Conservation (phyloP, 1,140 invertebrate species). For the Halyomorpha halys region DNA sequence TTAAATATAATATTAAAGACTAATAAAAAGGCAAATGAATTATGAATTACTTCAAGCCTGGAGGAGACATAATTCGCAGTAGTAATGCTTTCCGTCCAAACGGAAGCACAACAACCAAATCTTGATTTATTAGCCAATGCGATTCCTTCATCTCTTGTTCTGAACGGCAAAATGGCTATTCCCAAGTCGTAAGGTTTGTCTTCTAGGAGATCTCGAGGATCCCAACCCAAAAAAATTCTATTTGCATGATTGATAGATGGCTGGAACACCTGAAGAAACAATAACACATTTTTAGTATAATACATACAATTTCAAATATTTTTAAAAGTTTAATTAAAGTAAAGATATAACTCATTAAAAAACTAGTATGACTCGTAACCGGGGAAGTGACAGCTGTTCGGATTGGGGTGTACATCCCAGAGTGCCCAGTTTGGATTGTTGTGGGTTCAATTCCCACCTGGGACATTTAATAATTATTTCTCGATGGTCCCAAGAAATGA, state of each 20-base stretch:
- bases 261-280: slow-evolving; percentile 5
- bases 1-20: not conserved
- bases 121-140: slow-evolving; percentile 10
- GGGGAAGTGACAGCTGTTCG: too few species aligned
- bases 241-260: slow-evolving; percentile 2
- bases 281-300: too few species aligned
- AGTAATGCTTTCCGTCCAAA: slow-evolving; percentile 19
- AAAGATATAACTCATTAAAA: too few species aligned
- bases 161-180: slow-evolving; percentile 6
- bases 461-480: too few species aligned
- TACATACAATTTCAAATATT: too few species aligned
- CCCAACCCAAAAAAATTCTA: slow-evolving; percentile 18
- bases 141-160: slow-evolving; percentile 5
- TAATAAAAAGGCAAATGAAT: not conserved
- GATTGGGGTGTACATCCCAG: too few species aligned
- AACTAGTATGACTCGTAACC: too few species aligned
- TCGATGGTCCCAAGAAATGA: too few species aligned
- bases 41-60: slow-evolving; percentile 1
- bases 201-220: slow-evolving; percentile 15
- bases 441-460: too few species aligned
- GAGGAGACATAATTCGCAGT: slow-evolving; percentile 12
- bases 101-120: slow-evolving; percentile 12
- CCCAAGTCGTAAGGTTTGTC: slow-evolving; percentile 11
- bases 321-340: too few species aligned
- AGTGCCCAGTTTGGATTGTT: too few species aligned